Conservation (phyloP, 1,140 invertebrate genomes). For the Belonocnema kinseyi region DNA sequence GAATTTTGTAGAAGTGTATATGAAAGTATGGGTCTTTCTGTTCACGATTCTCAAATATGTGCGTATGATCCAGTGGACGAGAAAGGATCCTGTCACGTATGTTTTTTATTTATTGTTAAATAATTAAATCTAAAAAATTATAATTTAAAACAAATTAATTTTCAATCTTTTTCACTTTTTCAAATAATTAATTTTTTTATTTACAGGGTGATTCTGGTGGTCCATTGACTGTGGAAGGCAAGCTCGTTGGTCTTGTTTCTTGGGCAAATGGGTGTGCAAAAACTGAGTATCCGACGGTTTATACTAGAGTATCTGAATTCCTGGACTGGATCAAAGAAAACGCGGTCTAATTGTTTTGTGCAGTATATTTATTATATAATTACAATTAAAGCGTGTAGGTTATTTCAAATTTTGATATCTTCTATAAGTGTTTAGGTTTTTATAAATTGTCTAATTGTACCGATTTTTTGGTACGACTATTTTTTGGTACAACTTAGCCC, state of each 20-base stretch:
- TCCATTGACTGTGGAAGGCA: slow-evolving; percentile 69
- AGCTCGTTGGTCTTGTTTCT: slow-evolving; percentile 68
- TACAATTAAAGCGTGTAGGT: too few relatives aligned
- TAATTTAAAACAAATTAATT: too few relatives aligned
- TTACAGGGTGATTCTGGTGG: slow-evolving; percentile 76
- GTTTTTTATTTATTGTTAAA: neutral
- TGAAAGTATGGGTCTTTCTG: neutral
- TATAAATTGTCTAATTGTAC: too few relatives aligned
- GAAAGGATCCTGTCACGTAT: slow-evolving; percentile 35
- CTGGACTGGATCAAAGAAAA: slow-evolving; percentile 44
- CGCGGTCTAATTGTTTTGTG: too few relatives aligned
- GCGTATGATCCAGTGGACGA: slow-evolving; percentile 1
- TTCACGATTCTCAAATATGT: slow-evolving; percentile 34
- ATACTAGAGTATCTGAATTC: slow-evolving; percentile 59
- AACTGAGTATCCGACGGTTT: slow-evolving; percentile 60
- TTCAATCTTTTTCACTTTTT: too few relatives aligned
- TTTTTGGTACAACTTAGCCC: too few relatives aligned
- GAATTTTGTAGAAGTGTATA: slow-evolving; percentile 29
- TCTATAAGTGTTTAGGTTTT: too few relatives aligned
- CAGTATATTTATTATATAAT: too few relatives aligned
- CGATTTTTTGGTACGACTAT: too few relatives aligned
- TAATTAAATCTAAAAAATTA: neutral
- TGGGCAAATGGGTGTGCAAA: slow-evolving; percentile 68
- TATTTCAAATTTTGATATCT: too few relatives aligned
- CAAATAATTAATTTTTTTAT: neutral